phyloP scores from a whole-genome alignment of 2,888 invertebrate species.

The Lymantria monacha region DNA sequence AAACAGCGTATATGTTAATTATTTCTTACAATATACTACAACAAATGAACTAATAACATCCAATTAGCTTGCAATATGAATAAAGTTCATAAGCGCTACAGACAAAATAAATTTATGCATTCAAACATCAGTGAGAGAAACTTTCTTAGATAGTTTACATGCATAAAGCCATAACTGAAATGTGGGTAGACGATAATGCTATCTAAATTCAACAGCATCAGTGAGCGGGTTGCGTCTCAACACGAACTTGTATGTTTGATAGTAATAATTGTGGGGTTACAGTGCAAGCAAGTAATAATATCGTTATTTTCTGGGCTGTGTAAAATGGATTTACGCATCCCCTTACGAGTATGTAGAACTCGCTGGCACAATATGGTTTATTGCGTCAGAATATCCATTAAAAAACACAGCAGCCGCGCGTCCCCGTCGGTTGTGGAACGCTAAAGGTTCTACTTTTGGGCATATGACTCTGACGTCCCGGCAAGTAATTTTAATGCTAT shows the following conservation, averaged over 20 bases:
- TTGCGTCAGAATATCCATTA: no score
- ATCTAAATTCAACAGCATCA: conserved; percentile 58
- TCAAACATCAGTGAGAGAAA: conserved; percentile 21
- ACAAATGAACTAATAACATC: not conserved
- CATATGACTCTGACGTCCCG: no score
- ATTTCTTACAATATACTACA: no score
- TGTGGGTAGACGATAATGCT: conserved; percentile 49
- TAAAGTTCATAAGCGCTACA: conserved; percentile 1
- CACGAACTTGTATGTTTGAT: conserved; percentile 64
- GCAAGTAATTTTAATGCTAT: no score
- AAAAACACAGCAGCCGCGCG: no score
- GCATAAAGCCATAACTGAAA: conserved; percentile 46
- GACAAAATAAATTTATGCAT: conserved; percentile 25
- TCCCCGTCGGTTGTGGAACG: no score
- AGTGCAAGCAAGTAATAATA: conserved; percentile 10
- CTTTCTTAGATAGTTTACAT: conserved; percentile 38
- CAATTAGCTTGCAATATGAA: conserved; percentile 2
- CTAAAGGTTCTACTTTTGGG: no score
- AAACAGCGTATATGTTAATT: no score
- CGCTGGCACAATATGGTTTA: no score
- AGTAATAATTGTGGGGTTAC: conserved; percentile 49
- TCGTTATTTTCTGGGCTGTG: no score
- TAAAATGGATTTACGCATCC: no score
- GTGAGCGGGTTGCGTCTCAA: conserved; percentile 37
- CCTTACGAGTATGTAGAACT: no score